Conservation (phyloP, 2,888 invertebrate genomes). For the Diarsia mendica region DNA sequence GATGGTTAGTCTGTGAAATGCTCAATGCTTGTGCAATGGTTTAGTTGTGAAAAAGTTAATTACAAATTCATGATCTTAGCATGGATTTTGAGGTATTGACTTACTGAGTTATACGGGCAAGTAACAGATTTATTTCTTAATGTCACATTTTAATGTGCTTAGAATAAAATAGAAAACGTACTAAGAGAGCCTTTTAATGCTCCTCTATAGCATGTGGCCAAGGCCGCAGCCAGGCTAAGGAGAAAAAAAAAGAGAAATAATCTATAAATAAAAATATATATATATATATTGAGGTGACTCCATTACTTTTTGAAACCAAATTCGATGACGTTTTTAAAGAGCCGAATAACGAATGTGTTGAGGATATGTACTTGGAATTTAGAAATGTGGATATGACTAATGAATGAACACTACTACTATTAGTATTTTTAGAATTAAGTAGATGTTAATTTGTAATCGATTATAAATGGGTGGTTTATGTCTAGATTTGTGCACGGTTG, state of each 20-base stretch:
- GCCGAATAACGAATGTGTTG: slow-evolving; percentile 66
- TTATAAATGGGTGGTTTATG: background rate
- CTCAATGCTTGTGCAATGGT: background rate
- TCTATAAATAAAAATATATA: too few species aligned
- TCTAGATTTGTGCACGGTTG: too few species aligned
- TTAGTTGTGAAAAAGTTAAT: background rate
- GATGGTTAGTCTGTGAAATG: background rate
- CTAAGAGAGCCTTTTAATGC: too few species aligned
- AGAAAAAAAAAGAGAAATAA: too few species aligned
- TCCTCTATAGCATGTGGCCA: too few species aligned
- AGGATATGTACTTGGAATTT: slow-evolving; percentile 44
- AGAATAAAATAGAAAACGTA: background rate
- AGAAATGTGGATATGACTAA: slow-evolving; percentile 47
- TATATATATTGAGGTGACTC: slow-evolving; percentile 45
- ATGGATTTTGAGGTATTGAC: background rate
- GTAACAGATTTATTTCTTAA: background rate
- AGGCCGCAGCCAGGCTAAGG: too few species aligned
- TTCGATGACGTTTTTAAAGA: slow-evolving; percentile 61
- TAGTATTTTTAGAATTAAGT: background rate
- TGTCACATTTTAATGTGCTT: background rate
- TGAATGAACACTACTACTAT: background rate
- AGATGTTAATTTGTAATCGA: background rate
- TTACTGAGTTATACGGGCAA: background rate
- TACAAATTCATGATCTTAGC: too few species aligned
- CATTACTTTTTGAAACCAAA: slow-evolving; percentile 36